phyloP scores from a whole-genome alignment of 2,113 vertebrate species.

The Tragelaphus scriptus region DNA sequence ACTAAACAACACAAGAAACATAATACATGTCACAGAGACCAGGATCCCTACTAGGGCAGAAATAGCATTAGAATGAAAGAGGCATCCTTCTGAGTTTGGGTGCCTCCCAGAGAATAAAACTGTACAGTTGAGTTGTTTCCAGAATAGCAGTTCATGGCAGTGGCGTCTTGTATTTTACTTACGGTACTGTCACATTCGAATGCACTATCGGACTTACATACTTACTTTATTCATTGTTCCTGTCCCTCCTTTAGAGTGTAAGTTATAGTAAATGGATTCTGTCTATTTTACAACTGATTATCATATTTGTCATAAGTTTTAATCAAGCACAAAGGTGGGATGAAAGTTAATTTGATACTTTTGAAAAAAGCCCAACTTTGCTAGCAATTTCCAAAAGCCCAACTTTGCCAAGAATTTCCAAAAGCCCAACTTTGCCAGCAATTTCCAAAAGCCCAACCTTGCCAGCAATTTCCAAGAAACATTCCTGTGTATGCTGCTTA shows the following conservation, averaged over 20 bases:
- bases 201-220: fast-evolving
- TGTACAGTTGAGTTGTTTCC: background rate
- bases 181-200: background rate
- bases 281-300: background rate
- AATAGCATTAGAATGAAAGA: background rate
- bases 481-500: background rate
- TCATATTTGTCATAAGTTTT: background rate
- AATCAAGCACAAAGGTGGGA: fast-evolving
- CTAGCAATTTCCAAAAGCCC: background rate
- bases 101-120: background rate
- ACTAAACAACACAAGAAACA: background rate
- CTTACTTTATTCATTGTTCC: background rate
- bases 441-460: background rate
- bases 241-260: background rate
- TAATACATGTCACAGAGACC: background rate
- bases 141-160: background rate
- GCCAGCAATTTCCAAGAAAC: background rate
- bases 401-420: background rate
- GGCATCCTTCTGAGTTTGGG: background rate
- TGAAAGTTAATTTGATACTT: background rate
- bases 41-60: background rate
- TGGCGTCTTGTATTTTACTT: background rate
- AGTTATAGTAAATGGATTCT: background rate
- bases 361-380: background rate
- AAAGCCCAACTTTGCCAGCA: background rate